phyloP scores from a whole-genome alignment of 2,797 vertebrate species.

The Anguilla obscura region DNA sequence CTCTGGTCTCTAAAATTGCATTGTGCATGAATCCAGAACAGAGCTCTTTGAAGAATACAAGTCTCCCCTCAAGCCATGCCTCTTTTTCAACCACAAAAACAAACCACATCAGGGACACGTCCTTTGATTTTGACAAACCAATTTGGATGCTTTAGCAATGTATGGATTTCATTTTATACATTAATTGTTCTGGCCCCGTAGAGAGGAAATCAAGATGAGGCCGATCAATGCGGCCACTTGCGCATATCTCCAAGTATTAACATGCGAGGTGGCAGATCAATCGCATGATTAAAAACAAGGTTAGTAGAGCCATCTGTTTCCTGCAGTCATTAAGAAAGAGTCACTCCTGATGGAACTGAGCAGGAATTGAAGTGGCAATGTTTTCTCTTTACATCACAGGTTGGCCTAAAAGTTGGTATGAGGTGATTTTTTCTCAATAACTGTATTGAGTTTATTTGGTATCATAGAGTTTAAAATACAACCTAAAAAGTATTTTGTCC shows the following conservation, averaged over 20 bases:
- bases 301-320: background rate
- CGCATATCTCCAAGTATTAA: background rate
- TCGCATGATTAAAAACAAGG: conserved; percentile 2
- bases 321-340: background rate
- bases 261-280: background rate
- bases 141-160: background rate
- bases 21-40: background rate
- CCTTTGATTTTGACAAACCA: background rate
- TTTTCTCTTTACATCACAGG: background rate
- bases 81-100: background rate
- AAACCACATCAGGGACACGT: background rate
- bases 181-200: background rate
- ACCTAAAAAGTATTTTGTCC: background rate
- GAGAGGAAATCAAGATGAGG: background rate
- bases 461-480: background rate
- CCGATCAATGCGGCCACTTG: background rate
- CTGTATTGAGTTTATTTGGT: background rate
- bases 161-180: background rate
- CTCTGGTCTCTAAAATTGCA: background rate
- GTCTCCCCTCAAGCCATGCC: background rate
- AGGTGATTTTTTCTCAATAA: background rate
- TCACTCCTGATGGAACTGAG: background rate
- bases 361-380: background rate
- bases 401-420: background rate
- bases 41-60: background rate